These are phyloP conservation scores for Empidonax alnorum DNA, from an alignment of 2,113 vertebrate genomes.

Conservation along the genomic window DNA sequence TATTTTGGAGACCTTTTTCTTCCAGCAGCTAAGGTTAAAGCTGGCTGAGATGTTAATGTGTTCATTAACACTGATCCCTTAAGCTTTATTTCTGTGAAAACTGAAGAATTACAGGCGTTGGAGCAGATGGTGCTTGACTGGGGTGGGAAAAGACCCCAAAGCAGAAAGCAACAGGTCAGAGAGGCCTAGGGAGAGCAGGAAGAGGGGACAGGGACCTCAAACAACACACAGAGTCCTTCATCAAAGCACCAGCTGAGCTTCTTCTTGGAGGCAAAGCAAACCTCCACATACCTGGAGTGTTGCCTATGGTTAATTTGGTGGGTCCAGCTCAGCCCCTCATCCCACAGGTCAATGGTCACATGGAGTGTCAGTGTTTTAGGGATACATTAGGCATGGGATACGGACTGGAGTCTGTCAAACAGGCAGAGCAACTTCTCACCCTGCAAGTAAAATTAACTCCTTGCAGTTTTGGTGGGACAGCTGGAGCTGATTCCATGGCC, in stretches of 20 bases:
- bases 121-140: not conserved
- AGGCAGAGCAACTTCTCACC: not conserved
- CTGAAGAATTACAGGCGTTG: not conserved
- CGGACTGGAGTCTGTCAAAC: not conserved
- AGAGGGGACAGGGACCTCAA: not conserved
- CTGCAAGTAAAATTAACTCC: rapidly evolving
- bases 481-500: not conserved
- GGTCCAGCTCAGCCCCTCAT: not conserved
- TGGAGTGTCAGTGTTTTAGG: not conserved
- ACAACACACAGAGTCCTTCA: not conserved
- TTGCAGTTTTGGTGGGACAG: not conserved
- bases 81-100: not conserved
- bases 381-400: not conserved
- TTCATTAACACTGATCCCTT: not conserved
- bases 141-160: not conserved
- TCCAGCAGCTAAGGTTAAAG: not conserved
- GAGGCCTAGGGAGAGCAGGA: not conserved
- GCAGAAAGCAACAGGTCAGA: not conserved
- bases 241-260: not conserved
- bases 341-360: not conserved
- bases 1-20: not conserved
- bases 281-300: not conserved
- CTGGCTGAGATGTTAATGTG: not conserved
- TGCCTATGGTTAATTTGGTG: not conserved
- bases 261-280: not conserved